Base-by-base conservation (phyloP, 2,888 invertebrate species). In the Hydriomena furcata region DNA sequence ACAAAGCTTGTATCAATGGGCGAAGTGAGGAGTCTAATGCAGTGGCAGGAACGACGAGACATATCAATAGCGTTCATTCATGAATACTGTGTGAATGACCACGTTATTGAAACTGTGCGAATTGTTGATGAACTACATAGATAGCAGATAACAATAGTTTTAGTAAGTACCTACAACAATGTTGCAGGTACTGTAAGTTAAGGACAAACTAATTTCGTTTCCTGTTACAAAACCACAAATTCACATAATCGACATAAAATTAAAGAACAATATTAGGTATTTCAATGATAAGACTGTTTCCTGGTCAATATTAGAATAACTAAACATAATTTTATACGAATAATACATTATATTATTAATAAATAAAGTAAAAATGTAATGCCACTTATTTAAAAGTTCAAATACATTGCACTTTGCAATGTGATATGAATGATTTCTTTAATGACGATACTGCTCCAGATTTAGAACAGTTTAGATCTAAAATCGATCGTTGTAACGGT, bases 21-120 rank as follows among this genome's bases (percentile, higher is more conserved):
- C 12, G 32, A 10, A 6, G 11, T 21, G 32, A 10, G 7, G 11
- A 28, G 23, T 13, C 43, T 27, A 25, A 44, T 11, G 36, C 28
- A 37, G 24, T n/a, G 25, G 6, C 10, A 13, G 28, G 37, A 31
- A 5, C 25, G 28, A 50, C 28, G 34, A 13, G 34, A 28, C 34
- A 12, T 23, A 20, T 32, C 40, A 36, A 38, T 44, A 45, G 34
- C 34, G 45, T 30, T 47, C 50, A 52, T 56, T 48, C 37, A 40
- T 5, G 28, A 24, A 12, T 45, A 49, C 28, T 38, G 46, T 40
- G 49, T 43, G 24, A 38, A 21, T 28, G 11, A 25, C 12, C 10
- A 43, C 27, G 38, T 27, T 27, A 28, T 47, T 25, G 10, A 30
- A 40, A 24, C 35, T 25, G 31, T 24, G 42, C 25, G 11, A 36